These are phyloP conservation scores for Ginglymostoma cirratum DNA, from an alignment of 2,113 vertebrate species.

Conservation along the genomic window DNA sequence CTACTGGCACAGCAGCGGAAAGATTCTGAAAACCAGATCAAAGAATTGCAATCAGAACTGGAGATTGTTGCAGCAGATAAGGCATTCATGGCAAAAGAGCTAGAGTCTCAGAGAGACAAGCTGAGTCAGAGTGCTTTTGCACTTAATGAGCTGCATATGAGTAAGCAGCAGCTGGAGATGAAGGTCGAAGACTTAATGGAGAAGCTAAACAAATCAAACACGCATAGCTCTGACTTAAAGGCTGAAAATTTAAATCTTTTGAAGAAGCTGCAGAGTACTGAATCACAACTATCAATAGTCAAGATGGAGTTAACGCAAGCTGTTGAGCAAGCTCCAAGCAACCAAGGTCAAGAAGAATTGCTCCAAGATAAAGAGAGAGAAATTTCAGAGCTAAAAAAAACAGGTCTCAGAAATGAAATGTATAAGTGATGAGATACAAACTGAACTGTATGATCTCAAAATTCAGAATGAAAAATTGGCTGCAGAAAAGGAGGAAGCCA, in stretches of 20 bases:
- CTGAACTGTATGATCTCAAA: constrained; percentile 67
- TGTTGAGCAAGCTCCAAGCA: constrained; percentile 43
- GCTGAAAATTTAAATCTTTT: constrained; percentile 62
- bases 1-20: constrained; percentile 69
- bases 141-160: constrained; percentile 72
- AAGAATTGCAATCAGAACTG: constrained; percentile 59
- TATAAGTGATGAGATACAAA: constrained; percentile 60
- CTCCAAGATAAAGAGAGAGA: constrained; percentile 61
- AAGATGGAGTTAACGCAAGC: constrained; percentile 50
- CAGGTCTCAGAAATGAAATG: constrained; percentile 61
- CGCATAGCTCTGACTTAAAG: constrained; percentile 52
- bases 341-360: constrained; percentile 44
- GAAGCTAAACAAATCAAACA: constrained; percentile 61
- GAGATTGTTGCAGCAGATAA: constrained; percentile 59
- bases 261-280: constrained; percentile 59
- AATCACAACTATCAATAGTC: constrained; percentile 57
- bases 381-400: constrained; percentile 58
- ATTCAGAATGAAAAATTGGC: constrained; percentile 68
- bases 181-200: constrained; percentile 65
- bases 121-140: constrained; percentile 65
- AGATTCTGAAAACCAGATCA: constrained; percentile 59
- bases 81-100: constrained; percentile 54
- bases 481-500: constrained; percentile 44
- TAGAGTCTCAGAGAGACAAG: constrained; percentile 69
- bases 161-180: constrained; percentile 67